Percentiles rank a stretch among this genome's conserved stretches.
Conservation (phyloP, 2,888 invertebrate genomes). For the Temnothorax unifasciatus region DNA sequence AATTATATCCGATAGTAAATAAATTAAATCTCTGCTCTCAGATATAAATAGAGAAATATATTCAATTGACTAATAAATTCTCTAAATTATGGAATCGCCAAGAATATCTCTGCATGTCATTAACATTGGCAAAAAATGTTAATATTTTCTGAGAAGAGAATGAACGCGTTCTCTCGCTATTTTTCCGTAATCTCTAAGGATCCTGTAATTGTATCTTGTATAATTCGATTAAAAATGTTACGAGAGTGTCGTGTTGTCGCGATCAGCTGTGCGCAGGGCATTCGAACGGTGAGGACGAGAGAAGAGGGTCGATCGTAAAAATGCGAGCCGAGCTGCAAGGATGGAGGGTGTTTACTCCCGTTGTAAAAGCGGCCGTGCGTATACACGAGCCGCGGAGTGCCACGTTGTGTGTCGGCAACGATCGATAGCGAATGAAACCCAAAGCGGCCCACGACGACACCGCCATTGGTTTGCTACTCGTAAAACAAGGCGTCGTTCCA, state of each 20-base stretch:
- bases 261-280: slow-evolving; percentile 6
- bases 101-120: not conserved
- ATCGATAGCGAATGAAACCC: slow-evolving; percentile 70
- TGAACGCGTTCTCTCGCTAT: not conserved
- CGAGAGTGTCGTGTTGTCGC: slow-evolving; percentile 9
- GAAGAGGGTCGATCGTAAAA: slow-evolving; percentile 23
- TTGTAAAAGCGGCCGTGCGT: slow-evolving; percentile 55
- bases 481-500: slow-evolving; percentile 63
- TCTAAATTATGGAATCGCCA: not conserved
- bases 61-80: not conserved
- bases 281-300: not conserved
- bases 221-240: not conserved
- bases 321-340: slow-evolving; percentile 21
- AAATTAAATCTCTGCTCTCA: not conserved
- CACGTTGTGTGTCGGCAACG: slow-evolving; percentile 37
- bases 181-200: not conserved
- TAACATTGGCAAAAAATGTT: not conserved
- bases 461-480: slow-evolving; percentile 66
- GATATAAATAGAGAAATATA: not conserved
- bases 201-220: not conserved
- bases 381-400: slow-evolving; percentile 2
- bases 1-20: slow-evolving; percentile 30
- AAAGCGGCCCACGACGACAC: slow-evolving; percentile 63
- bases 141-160: not conserved
- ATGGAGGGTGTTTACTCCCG: slow-evolving; percentile 33